These are phyloP conservation scores for Acipenser oxyrinchus DNA, from an alignment of 2,797 vertebrate genomes.

Conservation along the genomic window DNA sequence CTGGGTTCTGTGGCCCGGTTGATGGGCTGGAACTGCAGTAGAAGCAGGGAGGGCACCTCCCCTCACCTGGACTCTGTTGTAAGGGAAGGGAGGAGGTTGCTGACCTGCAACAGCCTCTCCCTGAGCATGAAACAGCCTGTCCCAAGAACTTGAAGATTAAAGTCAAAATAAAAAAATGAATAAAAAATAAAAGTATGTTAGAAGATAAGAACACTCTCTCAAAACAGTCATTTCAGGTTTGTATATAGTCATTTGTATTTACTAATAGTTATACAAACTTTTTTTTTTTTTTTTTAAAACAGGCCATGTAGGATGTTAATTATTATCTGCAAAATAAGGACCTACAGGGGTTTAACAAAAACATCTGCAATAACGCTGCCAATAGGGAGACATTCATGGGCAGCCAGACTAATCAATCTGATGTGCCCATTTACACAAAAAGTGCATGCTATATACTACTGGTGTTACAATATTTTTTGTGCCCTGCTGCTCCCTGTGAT, in stretches of 20 bases:
- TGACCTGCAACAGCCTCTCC: slow-evolving; percentile 51
- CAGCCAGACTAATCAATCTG: too few species aligned
- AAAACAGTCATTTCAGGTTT: too few species aligned
- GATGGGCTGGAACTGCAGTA: slow-evolving; percentile 32
- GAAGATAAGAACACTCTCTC: too few species aligned
- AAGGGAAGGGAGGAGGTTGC: slow-evolving; percentile 55
- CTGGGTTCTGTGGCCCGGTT: not conserved
- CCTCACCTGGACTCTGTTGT: slow-evolving; percentile 39
- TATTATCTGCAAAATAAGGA: not conserved
- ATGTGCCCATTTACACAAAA: too few species aligned
- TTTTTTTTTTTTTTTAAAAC: too few species aligned
- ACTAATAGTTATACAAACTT: too few species aligned
- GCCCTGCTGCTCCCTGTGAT: too few species aligned
- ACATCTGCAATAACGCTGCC: not conserved
- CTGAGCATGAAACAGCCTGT: slow-evolving; percentile 78
- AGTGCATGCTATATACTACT: too few species aligned
- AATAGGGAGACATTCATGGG: too few species aligned
- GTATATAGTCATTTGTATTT: too few species aligned
- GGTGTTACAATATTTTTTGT: too few species aligned
- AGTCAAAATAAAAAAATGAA: slow-evolving; percentile 33
- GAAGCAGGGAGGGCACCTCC: slow-evolving; percentile 19
- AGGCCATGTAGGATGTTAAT: too few species aligned
- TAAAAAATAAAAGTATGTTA: not conserved
- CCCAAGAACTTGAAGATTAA: slow-evolving; percentile 67
- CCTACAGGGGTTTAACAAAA: not conserved